A percentile compares a stretch with the other conserved stretches of the same genome.
These are phyloP conservation scores for Ia io DNA, from an alignment of 2,113 vertebrate species.

Conservation along the genomic window DNA sequence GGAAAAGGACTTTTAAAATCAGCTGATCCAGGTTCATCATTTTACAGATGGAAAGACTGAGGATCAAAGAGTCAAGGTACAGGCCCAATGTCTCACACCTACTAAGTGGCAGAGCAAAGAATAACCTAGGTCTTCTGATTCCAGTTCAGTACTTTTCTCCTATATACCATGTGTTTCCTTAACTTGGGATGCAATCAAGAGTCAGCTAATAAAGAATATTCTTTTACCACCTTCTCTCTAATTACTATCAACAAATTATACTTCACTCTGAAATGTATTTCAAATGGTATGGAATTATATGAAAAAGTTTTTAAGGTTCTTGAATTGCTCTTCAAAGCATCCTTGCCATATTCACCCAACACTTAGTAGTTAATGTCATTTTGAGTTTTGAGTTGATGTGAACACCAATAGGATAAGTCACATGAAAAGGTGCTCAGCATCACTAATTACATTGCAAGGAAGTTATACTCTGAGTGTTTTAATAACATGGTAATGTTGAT, in stretches of 20 bases:
- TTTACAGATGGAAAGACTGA: not conserved
- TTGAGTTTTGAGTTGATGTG: constrained; percentile 36
- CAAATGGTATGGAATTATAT: not conserved
- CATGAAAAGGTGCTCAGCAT: too few species aligned
- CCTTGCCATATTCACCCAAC: constrained; percentile 2
- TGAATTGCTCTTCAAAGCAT: not conserved
- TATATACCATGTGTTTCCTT: not conserved
- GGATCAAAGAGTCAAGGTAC: not conserved
- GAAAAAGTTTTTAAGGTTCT: not conserved
- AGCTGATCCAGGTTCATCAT: not conserved
- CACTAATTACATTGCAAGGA: not conserved
- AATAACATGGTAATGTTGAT: too few species aligned
- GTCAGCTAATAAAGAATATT: not conserved
- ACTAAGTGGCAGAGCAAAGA: not conserved
- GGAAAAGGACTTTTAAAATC: not conserved
- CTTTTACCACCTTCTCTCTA: not conserved
- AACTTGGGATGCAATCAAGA: not conserved
- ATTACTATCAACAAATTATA: not conserved
- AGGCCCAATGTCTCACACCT: not conserved
- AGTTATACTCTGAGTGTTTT: not conserved
- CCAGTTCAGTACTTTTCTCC: not conserved
- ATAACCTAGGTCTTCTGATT: not conserved
- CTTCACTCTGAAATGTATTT: constrained; percentile 22
- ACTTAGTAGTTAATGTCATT: not conserved
- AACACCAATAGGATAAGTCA: not conserved